Evolutionary conservation across 2,888 invertebrate species (phyloP).

Genomic region (Tetrapedia diversipes): DNA sequence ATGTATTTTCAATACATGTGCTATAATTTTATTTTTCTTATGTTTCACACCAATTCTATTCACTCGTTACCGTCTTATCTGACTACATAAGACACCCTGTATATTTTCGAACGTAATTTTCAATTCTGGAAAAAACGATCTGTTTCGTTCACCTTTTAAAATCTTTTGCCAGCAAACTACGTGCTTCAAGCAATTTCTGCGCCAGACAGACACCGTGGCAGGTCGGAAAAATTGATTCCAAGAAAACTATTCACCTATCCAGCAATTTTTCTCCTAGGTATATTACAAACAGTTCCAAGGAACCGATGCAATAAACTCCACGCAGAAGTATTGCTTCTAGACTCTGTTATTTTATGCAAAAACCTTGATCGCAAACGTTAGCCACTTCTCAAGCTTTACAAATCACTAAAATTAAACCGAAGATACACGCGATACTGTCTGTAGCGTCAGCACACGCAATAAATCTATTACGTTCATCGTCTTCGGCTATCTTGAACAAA

Average conservation of each 20-base stretch:
- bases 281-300: constrained; percentile 3
- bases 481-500: constrained; percentile 5
- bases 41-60: too few relatives aligned
- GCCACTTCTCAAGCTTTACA: background rate
- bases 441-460: background rate
- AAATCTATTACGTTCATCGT: constrained; percentile 1
- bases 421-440: constrained; percentile 9
- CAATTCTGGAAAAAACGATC: background rate
- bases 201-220: background rate
- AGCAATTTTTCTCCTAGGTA: background rate
- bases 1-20: too few relatives aligned
- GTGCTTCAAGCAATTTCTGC: too few relatives aligned
- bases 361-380: background rate
- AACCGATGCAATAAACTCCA: background rate
- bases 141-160: too few relatives aligned
- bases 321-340: background rate
- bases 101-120: too few relatives aligned
- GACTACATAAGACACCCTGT: too few relatives aligned
- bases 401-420: background rate
- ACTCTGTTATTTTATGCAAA: background rate
- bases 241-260: background rate
- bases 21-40: too few relatives aligned
- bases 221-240: background rate
- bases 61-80: too few relatives aligned
- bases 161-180: background rate